Evolutionary conservation across 2,888 invertebrate genomes (phyloP).

Genomic region (Tanypteryx hageni): DNA sequence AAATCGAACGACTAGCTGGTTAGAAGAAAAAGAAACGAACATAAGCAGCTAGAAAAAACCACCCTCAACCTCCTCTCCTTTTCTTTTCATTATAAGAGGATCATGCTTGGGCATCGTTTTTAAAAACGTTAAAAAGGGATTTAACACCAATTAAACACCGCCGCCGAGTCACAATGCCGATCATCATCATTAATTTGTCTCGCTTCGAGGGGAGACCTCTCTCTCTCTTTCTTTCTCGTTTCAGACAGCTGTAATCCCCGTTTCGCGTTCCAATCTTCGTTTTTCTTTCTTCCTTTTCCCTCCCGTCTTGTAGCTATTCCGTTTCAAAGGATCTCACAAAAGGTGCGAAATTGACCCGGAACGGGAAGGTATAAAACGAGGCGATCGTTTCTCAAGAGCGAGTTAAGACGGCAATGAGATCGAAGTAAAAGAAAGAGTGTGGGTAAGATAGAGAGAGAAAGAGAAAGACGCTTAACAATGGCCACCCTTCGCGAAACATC

Average conservation of each 20-base stretch:
- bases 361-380: background rate
- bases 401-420: background rate
- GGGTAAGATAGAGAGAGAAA: background rate
- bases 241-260: background rate
- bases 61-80: background rate
- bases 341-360: background rate
- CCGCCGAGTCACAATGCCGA: slow-evolving; percentile 40
- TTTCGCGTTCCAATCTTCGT: background rate
- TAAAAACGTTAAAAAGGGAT: background rate
- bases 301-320: background rate
- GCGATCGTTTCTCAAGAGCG: background rate
- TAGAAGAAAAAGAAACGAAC: too few species aligned
- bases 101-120: background rate
- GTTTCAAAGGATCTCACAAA: background rate
- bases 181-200: slow-evolving; percentile 57
- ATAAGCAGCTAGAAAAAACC: too few species aligned
- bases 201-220: background rate
- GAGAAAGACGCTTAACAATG: background rate
- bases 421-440: background rate
- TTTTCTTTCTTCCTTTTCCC: background rate
- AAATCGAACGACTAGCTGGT: too few species aligned
- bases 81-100: background rate
- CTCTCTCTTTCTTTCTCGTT: too few species aligned
- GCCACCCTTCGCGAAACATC: background rate
- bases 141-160: slow-evolving; percentile 48